Base-by-base conservation (phyloP, 1,140 invertebrate genomes). In the Sitobion miscanthi region DNA sequence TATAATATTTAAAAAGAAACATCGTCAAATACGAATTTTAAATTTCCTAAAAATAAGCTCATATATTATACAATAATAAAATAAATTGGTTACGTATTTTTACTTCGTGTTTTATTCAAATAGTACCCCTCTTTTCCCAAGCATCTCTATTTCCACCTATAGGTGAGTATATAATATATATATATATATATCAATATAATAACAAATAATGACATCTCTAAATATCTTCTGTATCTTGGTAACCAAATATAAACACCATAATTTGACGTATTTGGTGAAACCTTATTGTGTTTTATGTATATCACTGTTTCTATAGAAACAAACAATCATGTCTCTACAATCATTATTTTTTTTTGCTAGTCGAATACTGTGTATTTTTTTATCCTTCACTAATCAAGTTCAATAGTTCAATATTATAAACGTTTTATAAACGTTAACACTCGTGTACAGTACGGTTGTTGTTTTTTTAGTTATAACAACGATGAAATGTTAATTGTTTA, bases 281-380 rank as follows among this genome's bases (percentile, higher is more conserved):
- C 14, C 49, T 54, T 89, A 47, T 82, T 38, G 91, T 85, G 38
- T 77, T 77, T 17, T 35, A 77, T 77, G 14, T 77, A 17, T 82
- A 77, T 57, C 14, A 45, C 42, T 82, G 91, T 92, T 92, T n/a
- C 69, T 83, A 92, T 92, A 52, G 91, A 47, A 92, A 92, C 91
- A 91, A 91, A 91, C 90, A 92, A 77, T 23, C 45, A 47, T n/a
- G 47, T 54, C 21, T 52, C 11, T 89, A 89, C 20, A 91, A 91
- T 77, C 90, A 91, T 91, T 92, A 92, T 23, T 25, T 83, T 92
- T 83, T 91, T 57, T 89, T 21, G 20, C 49, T 23, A 38, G n/a
- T 38, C 30, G n/a, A 77, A 77, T 23, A 89, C 54, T 54, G 8
- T 87, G 14, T 47, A 45, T 47, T 62, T 77, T 91, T 91, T 91